These are phyloP conservation scores for Saccostrea cuccullata DNA, from an alignment of 1,140 invertebrate genomes.

Conservation along the genomic window DNA sequence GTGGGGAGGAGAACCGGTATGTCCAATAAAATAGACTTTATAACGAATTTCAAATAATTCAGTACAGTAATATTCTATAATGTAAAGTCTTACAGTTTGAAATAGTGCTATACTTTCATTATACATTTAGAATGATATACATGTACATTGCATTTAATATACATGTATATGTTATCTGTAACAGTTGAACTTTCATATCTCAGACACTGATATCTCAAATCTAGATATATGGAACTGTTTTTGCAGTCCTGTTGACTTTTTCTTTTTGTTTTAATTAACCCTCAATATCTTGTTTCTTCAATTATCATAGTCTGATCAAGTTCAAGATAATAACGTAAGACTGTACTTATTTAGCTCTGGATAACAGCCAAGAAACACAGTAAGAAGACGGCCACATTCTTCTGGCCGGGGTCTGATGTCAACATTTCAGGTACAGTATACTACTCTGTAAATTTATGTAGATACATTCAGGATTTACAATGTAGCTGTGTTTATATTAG, in stretches of 20 bases:
- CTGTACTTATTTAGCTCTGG: slow-evolving; percentile 70
- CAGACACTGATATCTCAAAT: too few relatives aligned
- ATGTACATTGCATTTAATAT: not conserved
- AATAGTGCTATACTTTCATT: not conserved
- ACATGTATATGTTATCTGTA: not conserved
- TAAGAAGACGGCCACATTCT: slow-evolving; percentile 65
- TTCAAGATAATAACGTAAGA: too few relatives aligned
- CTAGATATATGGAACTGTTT: too few relatives aligned
- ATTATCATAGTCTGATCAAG: too few relatives aligned
- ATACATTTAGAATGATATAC: not conserved
- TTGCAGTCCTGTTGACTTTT: too few relatives aligned
- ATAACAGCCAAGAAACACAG: slow-evolving; percentile 71
- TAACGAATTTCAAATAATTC: too few relatives aligned
- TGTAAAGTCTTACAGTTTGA: not conserved
- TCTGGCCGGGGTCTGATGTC: slow-evolving; percentile 73
- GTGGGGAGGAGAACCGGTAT: slow-evolving; percentile 76
- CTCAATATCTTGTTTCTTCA: not conserved
- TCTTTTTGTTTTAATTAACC: too few relatives aligned
- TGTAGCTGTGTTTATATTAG: too few relatives aligned
- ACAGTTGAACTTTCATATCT: too few relatives aligned
- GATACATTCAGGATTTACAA: too few relatives aligned
- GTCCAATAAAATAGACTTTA: not conserved
- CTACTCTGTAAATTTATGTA: too few relatives aligned
- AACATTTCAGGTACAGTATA: slow-evolving; percentile 63
- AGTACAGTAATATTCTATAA: too few relatives aligned